A percentile compares a stretch with the other conserved stretches of the same genome.
phyloP scores from a whole-genome alignment of 2,113 vertebrate genomes.

The Microtus montanus region DNA sequence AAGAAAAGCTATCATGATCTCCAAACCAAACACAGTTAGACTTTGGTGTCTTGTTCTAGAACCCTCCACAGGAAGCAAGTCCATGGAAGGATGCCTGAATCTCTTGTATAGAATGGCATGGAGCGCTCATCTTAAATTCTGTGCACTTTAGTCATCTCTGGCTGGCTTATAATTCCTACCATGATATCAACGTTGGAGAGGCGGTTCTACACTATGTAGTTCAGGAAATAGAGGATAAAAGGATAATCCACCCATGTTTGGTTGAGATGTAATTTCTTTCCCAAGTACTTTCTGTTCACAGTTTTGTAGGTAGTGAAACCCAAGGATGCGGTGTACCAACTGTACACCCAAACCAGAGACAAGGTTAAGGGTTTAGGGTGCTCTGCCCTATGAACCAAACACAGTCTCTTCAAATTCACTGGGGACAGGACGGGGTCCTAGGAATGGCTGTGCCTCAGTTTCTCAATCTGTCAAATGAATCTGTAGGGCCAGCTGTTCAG shows the following conservation, averaged over 20 bases:
- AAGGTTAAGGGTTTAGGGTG: not conserved
- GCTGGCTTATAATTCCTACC: not conserved
- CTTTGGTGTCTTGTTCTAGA: not conserved
- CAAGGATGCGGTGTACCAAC: not conserved
- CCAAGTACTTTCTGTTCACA: not conserved
- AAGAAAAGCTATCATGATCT: not conserved
- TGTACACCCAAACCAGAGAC: not conserved
- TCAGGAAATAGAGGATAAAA: not conserved
- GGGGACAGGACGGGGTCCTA: not conserved
- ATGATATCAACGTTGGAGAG: not conserved
- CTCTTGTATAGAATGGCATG: not conserved
- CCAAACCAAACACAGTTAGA: not conserved
- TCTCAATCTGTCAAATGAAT: not conserved
- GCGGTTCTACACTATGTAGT: not conserved
- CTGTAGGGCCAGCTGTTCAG: accelerated
- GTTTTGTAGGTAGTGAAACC: not conserved
- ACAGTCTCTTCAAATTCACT: not conserved
- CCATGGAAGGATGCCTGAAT: not conserved
- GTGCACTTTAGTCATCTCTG: not conserved
- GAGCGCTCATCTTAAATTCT: not conserved
- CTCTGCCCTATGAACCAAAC: not conserved
- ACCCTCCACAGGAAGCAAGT: not conserved
- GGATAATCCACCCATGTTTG: too few species aligned
- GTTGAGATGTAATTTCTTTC: not conserved
- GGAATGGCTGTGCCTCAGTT: not conserved